Evolutionary conservation across 30 jellyfish, hydroid and myxozoan genomes (phyloP), one percentile per base, ranked within the genome.

Genomic region (Hydractinia echinata): DNA sequence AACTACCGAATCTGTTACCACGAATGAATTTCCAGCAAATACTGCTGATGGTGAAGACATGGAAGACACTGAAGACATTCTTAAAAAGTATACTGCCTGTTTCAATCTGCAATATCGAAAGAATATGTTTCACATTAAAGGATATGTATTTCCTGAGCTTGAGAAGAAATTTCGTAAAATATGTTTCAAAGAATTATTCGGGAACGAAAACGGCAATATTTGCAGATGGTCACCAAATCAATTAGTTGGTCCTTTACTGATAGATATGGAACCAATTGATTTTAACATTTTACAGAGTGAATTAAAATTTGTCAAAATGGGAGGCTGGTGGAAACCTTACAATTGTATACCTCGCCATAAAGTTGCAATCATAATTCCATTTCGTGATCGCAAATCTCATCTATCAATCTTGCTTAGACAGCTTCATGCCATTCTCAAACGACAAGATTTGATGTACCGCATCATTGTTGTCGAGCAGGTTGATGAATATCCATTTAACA

Each of bases 331-430:
- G 96, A 51, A 61, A 7, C 96, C 96, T 4, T 10, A 16, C 11
- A 73, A 55, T 16, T 87, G 96, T 73, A 39, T 13, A 44, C 76
- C 91, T 39, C 67, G 79, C 10, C 61, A 73, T 10, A 51, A 87
- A 87, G 94, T 81, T 9, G 96, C 96, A 1, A 84, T 92, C 5
- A 76, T 92, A 14, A 58, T 92, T 55, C 99, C 99, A 9, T 88
- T 76, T 71, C 86, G 99, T 20, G 81, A 92, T 54, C 87, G 99
- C 6, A 85, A 81, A 19, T 68, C 76, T 11, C 99, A 92, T 30
- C 70, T 92, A 67, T 39, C 77, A 4, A 69, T 81, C 10, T 76
- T 92, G 14, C 67, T 92, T 55, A 81, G 90, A 7, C 95, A 92
- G 51, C 68, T 92, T 55, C 96, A 92, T 54, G 96, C 97, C 6